Evolutionary conservation across 1,140 invertebrate genomes (phyloP).

Genomic region (Harlomillsia oculata): DNA sequence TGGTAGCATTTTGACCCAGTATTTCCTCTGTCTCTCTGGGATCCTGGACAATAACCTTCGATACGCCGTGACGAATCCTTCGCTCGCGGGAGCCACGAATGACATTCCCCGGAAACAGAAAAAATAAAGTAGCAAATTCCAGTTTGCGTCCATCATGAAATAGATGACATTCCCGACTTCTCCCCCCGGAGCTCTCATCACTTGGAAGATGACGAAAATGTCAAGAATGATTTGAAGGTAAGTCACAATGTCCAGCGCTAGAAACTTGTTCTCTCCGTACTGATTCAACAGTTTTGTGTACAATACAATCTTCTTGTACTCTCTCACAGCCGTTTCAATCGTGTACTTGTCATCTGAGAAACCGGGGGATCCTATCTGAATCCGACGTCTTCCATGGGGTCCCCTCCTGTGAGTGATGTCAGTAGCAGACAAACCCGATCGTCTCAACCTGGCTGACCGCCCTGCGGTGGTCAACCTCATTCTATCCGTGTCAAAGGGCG

Average conservation of each 20-base stretch:
- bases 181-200: constrained; percentile 2
- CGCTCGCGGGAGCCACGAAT: background rate
- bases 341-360: too few relatives aligned
- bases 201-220: constrained; percentile 8
- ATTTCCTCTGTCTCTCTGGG: background rate
- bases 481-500: too few relatives aligned
- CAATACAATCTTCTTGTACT: background rate
- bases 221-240: constrained; percentile 7
- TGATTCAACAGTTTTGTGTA: background rate
- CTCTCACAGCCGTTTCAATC: background rate
- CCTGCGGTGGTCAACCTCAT: too few relatives aligned
- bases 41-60: background rate
- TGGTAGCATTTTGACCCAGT: background rate
- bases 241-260: background rate
- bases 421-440: too few relatives aligned
- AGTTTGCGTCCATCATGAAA: background rate
- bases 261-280: constrained; percentile 1
- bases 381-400: too few relatives aligned
- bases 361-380: too few relatives aligned
- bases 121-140: background rate
- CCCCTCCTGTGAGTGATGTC: too few relatives aligned
- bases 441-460: too few relatives aligned
- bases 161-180: background rate
- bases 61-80: background rate
- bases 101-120: background rate